Base-by-base conservation (phyloP, 2,888 invertebrate genomes). In the Mellilla xanthometata region DNA sequence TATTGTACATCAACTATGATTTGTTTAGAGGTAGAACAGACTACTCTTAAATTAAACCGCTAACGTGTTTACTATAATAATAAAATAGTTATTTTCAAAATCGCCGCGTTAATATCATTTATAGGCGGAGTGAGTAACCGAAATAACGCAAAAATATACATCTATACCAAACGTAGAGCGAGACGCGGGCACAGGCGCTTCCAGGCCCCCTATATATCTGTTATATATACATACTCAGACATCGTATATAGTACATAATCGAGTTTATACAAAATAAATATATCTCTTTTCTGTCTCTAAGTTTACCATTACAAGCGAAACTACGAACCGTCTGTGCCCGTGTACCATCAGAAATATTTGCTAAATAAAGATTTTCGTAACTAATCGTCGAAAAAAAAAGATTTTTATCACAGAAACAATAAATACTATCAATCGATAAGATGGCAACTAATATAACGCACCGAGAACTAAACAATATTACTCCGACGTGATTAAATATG, bases 21-120 rank as follows among this genome's bases (percentile, higher is more conserved):
- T 83, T 81, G 79, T 86, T 86, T 87, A 87, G 88, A 88, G 88
- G 88, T 88, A 88, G 88, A 87, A 85, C 86, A 85, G 81, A 83
- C 87, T 88, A 87, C 87, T 78, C 80, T 84, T 85, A 86, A 80
- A 84, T 72, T 82, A 85, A 78, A 83, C 80, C 73, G 80, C 84
- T 83, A 83, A 81, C 70, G 72, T 77, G 81, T 76, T 76, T 74
- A 80, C 79, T 76, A 75, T 70, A 58, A 65, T 68, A 70, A 70
- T 79, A 76, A 77, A 77, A 79, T 77, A 75, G 71, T 80, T 71
- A 72, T 75, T 76, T 76, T 72, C 62, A 60, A 19, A 69, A 64
- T 69, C 76, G 82, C 77, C 79, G 72, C 72, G 65, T 71, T 77
- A 80, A 81, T 80, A 83, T 79, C 81, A 75, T 73, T 72, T 70